Conservation (phyloP, 2,797 vertebrate genomes). For the Myoxocephalus aenaeus region DNA sequence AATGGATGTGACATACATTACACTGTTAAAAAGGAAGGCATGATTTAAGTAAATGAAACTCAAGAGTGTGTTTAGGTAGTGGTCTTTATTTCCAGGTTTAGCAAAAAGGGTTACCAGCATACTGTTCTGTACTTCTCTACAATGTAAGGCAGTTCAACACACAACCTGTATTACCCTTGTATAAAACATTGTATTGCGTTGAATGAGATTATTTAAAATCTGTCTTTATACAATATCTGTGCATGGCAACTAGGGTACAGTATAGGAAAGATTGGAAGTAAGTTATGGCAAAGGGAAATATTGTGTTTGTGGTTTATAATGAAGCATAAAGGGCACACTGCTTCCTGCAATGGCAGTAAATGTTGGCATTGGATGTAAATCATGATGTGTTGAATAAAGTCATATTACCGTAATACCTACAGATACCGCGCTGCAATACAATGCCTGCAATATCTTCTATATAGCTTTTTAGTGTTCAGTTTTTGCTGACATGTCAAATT, state of each 20-base stretch:
- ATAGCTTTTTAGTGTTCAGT: background rate
- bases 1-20: conserved; percentile 15
- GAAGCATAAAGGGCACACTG: background rate
- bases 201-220: background rate
- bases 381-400: background rate
- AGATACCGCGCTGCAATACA: background rate
- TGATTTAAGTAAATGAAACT: conserved; percentile 15
- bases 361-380: background rate
- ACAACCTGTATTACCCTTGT: background rate
- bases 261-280: background rate
- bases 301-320: background rate
- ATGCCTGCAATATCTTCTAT: conserved; percentile 2
- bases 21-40: conserved; percentile 10
- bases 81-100: background rate
- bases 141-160: background rate
- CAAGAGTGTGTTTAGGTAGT: background rate
- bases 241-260: background rate
- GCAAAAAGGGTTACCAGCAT: background rate
- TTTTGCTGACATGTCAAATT: conserved; percentile 17
- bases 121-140: no score
- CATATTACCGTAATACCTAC: background rate
- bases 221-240: background rate
- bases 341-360: background rate
- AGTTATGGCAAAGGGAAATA: background rate
- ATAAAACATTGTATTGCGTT: background rate